Evolutionary conservation across 2,113 vertebrate genomes (phyloP), one percentile per base, ranked within the genome.

Genomic region (Aepyceros melampus): DNA sequence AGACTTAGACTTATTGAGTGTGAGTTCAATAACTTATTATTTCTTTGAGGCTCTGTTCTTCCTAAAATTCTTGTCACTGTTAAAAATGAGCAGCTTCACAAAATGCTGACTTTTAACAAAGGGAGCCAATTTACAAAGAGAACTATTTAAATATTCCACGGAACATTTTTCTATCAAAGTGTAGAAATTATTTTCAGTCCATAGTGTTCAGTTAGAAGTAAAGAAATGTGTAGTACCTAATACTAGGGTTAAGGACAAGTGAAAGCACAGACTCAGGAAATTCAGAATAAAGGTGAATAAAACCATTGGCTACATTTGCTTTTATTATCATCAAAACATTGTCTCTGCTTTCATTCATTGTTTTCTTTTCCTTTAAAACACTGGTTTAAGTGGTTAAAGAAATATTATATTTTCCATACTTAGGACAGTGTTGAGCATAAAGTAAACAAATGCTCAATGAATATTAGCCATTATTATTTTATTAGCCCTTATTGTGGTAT

Each of bases 81-180:
- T 97, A 56, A 96, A 98, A 96, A 25, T 21, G 58, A 98, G 49
- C 3, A 40, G 31, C n/a, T 51, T 90, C 82, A 94, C 85, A 97
- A 98, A 98, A 86, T 90, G 33, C 92, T 98, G 94, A 96, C 96
- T 97, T 98, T 98, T 97, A 98, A 95, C 79, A 97, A 97, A 58
- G 90, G 67, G 79, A 98, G 74, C 23, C 43, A 98, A 91, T 98
- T 98, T 98, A 97, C 94, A 97, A 67, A 92, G 83, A 97, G 33
- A 98, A 36, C 45, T 98, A 49, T 92, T 98, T 97, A 98, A 96
- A 93, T 87, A 97, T 97, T 98, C 81, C 29, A 83, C n/a, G 90
- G 40, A 98, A 27, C 7, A 82, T 81, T 97, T 98, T 97, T 55
- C 5, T 98, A 89, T 96, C 78, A 91, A 85, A 82, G 62, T 83